A percentile compares a stretch with the other conserved stretches of the same genome.
phyloP scores from a whole-genome alignment of 2,888 invertebrate genomes.

The Cantharis nigra region DNA sequence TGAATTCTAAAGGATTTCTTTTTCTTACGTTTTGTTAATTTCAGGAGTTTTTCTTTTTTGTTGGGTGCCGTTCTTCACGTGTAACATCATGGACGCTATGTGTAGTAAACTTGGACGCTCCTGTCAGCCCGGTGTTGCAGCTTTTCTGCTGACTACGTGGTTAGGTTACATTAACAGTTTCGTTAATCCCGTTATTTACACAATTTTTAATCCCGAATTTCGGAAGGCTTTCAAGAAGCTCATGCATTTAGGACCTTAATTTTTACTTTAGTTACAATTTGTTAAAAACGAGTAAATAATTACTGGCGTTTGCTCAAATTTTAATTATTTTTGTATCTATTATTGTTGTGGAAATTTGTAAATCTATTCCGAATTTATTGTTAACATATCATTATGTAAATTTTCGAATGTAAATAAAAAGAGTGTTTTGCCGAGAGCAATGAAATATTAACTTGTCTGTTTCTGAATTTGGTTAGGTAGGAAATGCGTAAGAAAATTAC shows the following conservation, averaged over 20 bases:
- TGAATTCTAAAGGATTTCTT: slow-evolving; percentile 44
- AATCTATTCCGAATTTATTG: slow-evolving; percentile 49
- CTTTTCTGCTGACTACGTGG: slow-evolving; percentile 96
- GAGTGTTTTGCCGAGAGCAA: neutral
- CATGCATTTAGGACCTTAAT: slow-evolving; percentile 66
- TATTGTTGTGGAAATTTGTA: neutral
- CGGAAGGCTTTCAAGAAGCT: slow-evolving; percentile 97
- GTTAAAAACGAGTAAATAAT: neutral
- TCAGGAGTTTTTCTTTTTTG: slow-evolving; percentile 96
- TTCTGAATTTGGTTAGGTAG: neutral
- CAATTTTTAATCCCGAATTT: slow-evolving; percentile 96
- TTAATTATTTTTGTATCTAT: neutral
- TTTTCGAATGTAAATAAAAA: slow-evolving; percentile 22
- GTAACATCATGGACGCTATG: slow-evolving; percentile 95
- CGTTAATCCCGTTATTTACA: slow-evolving; percentile 92
- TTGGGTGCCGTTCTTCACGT: slow-evolving; percentile 99
- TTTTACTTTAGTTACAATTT: neutral
- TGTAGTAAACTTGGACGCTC: slow-evolving; percentile 83
- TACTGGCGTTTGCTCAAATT: slow-evolving; percentile 22
- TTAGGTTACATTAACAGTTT: slow-evolving; percentile 97
- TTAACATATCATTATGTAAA: slow-evolving; percentile 48
- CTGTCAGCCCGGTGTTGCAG: slow-evolving; percentile 83
- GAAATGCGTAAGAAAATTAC: neutral
- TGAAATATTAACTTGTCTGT: neutral
- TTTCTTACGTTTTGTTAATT: neutral